Conservation (phyloP, 2,113 vertebrate genomes). For the Hirundichthys speculiger region DNA sequence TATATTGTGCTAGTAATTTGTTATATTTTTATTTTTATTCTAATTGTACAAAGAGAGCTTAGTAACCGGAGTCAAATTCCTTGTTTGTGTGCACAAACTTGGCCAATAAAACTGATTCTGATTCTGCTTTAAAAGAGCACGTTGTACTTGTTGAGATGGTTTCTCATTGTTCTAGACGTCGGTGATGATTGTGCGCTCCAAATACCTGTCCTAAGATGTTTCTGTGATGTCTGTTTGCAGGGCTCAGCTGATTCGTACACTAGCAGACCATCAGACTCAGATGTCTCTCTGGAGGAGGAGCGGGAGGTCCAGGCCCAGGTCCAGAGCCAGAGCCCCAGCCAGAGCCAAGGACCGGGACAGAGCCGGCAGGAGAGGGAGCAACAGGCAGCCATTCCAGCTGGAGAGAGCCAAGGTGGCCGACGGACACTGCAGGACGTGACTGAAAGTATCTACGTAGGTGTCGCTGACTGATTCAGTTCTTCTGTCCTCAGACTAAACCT, state of each 20-base stretch:
- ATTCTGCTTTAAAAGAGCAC: neutral
- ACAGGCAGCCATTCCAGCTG: slow-evolving; percentile 92
- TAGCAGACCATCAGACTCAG: slow-evolving; percentile 97
- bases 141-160: too few relatives aligned
- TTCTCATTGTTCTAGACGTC: too few relatives aligned
- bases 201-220: neutral
- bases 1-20: too few relatives aligned
- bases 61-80: too few relatives aligned
- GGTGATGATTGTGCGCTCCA: too few relatives aligned
- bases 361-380: slow-evolving; percentile 94
- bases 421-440: neutral
- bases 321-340: slow-evolving; percentile 83
- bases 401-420: slow-evolving; percentile 92
- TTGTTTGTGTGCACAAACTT: too few relatives aligned
- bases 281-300: slow-evolving; percentile 99
- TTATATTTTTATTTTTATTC: too few relatives aligned
- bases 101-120: neutral
- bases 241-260: slow-evolving; percentile 99
- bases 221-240: slow-evolving; percentile 66
- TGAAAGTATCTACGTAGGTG: too few relatives aligned
- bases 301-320: slow-evolving; percentile 86
- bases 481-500: slow-evolving; percentile 86
- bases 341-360: slow-evolving; percentile 77
- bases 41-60: too few relatives aligned
- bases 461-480: neutral